Evolutionary conservation across 2,888 invertebrate genomes (phyloP), one percentile per base, ranked within the genome.

Genomic region (Sclerodermus sp.): DNA sequence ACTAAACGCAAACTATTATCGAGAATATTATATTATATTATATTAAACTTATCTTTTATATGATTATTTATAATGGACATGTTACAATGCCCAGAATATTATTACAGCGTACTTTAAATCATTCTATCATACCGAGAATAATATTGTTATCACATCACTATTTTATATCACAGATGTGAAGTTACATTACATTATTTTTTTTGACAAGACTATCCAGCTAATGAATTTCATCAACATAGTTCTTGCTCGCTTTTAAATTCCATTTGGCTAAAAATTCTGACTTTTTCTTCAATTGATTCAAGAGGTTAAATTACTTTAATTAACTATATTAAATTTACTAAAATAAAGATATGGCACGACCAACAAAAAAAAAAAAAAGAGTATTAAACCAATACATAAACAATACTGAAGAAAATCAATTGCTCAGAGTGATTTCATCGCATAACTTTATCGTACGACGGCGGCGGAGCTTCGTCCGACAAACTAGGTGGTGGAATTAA

Each of bases 361-460:
- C n/a, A n/a, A n/a, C n/a, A n/a, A n/a, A n/a, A n/a, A n/a, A n/a
- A n/a, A n/a, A n/a, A n/a, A n/a, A n/a, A n/a, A n/a, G n/a, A n/a
- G n/a, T n/a, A n/a, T n/a, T n/a, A n/a, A n/a, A n/a, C n/a, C n/a
- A n/a, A n/a, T n/a, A n/a, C n/a, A n/a, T n/a, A n/a, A n/a, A n/a
- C n/a, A n/a, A n/a, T n/a, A n/a, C n/a, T n/a, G n/a, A n/a, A n/a
- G n/a, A n/a, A n/a, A n/a, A n/a, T n/a, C n/a, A n/a, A n/a, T n/a
- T n/a, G n/a, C n/a, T n/a, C n/a, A n/a, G n/a, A n/a, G n/a, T n/a
- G n/a, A n/a, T 8, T 23, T 23, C 56, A 70, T 52, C 64, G 87
- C 75, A 89, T 82, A 66, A 88, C 86, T 71, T 87, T 88, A 65
- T 87, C 86, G 75, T 90, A 90, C 56, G 90, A 86, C 51, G 90